phyloP scores from a whole-genome alignment of 2,797 vertebrate species.

The Peromyscus eremicus region DNA sequence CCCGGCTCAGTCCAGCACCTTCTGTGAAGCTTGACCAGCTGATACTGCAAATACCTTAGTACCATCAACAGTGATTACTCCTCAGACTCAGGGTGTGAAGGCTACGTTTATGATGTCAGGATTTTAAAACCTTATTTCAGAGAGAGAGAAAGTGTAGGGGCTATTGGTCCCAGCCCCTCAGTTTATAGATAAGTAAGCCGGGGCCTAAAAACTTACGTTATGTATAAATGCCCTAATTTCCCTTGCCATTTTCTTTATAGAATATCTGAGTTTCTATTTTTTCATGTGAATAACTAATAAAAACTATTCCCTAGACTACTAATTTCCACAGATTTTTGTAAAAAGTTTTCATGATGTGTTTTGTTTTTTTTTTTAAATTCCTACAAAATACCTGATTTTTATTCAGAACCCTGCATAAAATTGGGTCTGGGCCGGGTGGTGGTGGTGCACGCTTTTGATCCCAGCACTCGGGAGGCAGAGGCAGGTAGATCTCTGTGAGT shows the following conservation, averaged over 20 bases:
- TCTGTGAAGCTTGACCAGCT: slow-evolving; percentile 42
- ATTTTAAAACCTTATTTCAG: slow-evolving; percentile 58
- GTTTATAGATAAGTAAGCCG: slow-evolving; percentile 27
- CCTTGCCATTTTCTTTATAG: background rate
- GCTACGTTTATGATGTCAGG: background rate
- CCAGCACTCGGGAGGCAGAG: no score
- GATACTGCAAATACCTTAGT: background rate
- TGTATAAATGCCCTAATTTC: background rate
- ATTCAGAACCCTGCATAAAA: slow-evolving; percentile 31
- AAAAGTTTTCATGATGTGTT: slow-evolving; percentile 1
- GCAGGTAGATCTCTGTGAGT: no score
- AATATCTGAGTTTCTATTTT: background rate
- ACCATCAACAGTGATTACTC: background rate
- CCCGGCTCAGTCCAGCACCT: background rate
- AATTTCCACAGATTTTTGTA: background rate
- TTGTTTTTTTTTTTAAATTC: slow-evolving; percentile 32
- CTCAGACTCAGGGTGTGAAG: background rate
- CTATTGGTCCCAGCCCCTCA: slow-evolving; percentile 19
- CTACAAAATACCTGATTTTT: slow-evolving; percentile 43
- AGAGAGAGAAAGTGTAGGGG: slow-evolving; percentile 13
- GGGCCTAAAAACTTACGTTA: background rate
- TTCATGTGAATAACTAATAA: slow-evolving; percentile 32
- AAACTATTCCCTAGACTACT: background rate
- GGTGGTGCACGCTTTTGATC: no score
- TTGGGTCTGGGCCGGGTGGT: background rate